A percentile compares a stretch with the other conserved stretches of the same genome.
Evolutionary conservation across 2,888 invertebrate genomes (phyloP).

Genomic region (Xanthia togata): DNA sequence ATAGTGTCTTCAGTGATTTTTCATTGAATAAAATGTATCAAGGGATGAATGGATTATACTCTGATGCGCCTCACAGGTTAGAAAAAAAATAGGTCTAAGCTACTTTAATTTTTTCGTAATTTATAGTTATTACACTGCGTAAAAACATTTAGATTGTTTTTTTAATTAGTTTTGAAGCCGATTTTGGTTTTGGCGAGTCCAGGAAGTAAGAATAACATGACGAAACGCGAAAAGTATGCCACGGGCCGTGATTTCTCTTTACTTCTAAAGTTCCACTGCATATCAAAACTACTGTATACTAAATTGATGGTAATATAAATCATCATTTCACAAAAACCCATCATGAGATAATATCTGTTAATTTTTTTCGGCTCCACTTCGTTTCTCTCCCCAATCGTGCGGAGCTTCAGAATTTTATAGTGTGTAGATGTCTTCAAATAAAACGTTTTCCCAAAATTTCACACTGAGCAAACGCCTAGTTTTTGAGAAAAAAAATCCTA

Average conservation of each 20-base stretch:
- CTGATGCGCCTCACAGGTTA: constrained; percentile 87
- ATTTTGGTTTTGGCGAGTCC: constrained; percentile 18
- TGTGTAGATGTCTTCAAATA: too few species aligned
- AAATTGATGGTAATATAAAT: constrained; percentile 15
- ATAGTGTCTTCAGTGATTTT: constrained; percentile 67
- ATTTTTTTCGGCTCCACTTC: too few species aligned
- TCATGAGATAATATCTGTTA: constrained; percentile 8
- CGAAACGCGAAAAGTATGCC: constrained; percentile 63
- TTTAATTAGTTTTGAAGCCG: constrained; percentile 16
- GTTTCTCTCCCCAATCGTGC: too few species aligned
- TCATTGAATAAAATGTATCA: constrained; percentile 80
- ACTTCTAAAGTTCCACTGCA: constrained; percentile 60
- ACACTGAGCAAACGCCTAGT: too few species aligned
- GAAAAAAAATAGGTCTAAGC: constrained; percentile 62
- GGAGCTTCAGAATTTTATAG: too few species aligned
- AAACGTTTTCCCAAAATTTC: too few species aligned
- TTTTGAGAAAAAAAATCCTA: too few species aligned
- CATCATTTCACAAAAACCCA: background rate
- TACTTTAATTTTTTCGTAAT: constrained; percentile 44
- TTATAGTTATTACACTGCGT: constrained; percentile 28
- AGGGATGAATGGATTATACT: constrained; percentile 85
- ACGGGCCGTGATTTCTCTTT: constrained; percentile 68
- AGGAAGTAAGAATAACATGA: constrained; percentile 25
- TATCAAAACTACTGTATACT: constrained; percentile 50
- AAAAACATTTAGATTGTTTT: constrained; percentile 5